Evolutionary conservation across 2,888 invertebrate species (phyloP).

Genomic region (Lathronympha strigana): DNA sequence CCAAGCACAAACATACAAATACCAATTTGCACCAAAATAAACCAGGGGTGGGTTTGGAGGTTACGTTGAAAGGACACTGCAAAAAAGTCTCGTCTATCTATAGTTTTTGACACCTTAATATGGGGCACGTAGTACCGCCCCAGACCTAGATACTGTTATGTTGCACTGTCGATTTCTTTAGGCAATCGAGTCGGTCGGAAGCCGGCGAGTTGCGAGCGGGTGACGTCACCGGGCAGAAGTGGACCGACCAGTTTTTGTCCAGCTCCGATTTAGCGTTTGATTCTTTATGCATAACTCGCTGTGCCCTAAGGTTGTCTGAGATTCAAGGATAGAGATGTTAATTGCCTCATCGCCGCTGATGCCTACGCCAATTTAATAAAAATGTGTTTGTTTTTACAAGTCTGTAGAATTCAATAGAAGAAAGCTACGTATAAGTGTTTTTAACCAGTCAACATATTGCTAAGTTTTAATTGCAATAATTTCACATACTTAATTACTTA

Average conservation of each 20-base stretch:
- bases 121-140: not conserved
- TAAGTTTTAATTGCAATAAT: too few relatives aligned
- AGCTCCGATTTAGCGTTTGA: constrained; percentile 78
- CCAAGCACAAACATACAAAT: too few relatives aligned
- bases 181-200: constrained; percentile 57
- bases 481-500: too few relatives aligned
- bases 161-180: constrained; percentile 38
- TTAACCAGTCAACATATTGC: too few relatives aligned
- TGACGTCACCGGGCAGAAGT: constrained; percentile 72
- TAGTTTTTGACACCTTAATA: not conserved
- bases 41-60: too few relatives aligned
- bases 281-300: constrained; percentile 79
- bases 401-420: too few relatives aligned
- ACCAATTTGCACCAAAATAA: too few relatives aligned
- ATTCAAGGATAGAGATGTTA: constrained; percentile 71
- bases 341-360: constrained; percentile 55
- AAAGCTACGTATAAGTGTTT: not conserved
- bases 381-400: too few relatives aligned
- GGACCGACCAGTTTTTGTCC: constrained; percentile 72
- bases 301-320: constrained; percentile 78
- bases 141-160: constrained; percentile 31
- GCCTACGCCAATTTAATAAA: not conserved
- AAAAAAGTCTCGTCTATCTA: too few relatives aligned
- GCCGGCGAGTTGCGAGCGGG: constrained; percentile 60
- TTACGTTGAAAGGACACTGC: too few relatives aligned